A percentile compares a stretch with the other conserved stretches of the same genome.
These are phyloP conservation scores for Urocolius indicus DNA, from an alignment of 2,113 vertebrate genomes.

Conservation along the genomic window DNA sequence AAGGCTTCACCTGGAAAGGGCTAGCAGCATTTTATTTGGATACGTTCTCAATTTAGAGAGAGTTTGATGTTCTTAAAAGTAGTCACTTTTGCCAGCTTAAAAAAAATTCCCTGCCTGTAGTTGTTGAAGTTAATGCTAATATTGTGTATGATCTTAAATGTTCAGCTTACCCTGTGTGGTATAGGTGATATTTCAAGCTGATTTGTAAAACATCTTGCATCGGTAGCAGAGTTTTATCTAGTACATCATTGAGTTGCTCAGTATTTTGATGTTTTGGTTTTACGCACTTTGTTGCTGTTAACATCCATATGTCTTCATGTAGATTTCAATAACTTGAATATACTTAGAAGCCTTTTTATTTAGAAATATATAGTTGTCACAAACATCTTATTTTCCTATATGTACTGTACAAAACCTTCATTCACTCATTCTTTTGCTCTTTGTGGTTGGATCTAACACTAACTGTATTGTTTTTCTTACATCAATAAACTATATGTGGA, in stretches of 20 bases:
- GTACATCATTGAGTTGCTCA: slow-evolving; percentile 80
- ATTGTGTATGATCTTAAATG: slow-evolving; percentile 82
- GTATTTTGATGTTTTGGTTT: slow-evolving; percentile 84
- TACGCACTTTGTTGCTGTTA: slow-evolving; percentile 89
- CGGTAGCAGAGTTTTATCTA: slow-evolving; percentile 80
- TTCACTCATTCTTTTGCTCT: slow-evolving; percentile 79
- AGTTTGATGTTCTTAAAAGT: slow-evolving; percentile 75
- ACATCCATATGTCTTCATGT: slow-evolving; percentile 80
- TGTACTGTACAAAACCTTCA: slow-evolving; percentile 83
- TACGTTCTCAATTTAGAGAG: slow-evolving; percentile 77
- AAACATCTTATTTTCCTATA: slow-evolving; percentile 81
- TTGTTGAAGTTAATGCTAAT: slow-evolving; percentile 83
- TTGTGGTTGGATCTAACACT: slow-evolving; percentile 91
- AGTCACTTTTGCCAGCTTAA: slow-evolving; percentile 79
- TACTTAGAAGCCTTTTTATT: slow-evolving; percentile 83
- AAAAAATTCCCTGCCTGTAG: slow-evolving; percentile 77
- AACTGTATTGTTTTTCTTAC: slow-evolving; percentile 93
- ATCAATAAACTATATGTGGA: slow-evolving; percentile 94
- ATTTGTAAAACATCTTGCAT: slow-evolving; percentile 78
- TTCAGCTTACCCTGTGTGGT: slow-evolving; percentile 81
- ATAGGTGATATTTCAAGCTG: slow-evolving; percentile 81
- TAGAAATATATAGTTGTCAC: slow-evolving; percentile 80
- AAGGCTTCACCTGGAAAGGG: slow-evolving; percentile 75
- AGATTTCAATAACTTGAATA: slow-evolving; percentile 81
- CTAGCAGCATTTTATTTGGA: slow-evolving; percentile 79